Conservation (phyloP, 1,140 invertebrate species). For the Sitodiplosis mosellana region DNA sequence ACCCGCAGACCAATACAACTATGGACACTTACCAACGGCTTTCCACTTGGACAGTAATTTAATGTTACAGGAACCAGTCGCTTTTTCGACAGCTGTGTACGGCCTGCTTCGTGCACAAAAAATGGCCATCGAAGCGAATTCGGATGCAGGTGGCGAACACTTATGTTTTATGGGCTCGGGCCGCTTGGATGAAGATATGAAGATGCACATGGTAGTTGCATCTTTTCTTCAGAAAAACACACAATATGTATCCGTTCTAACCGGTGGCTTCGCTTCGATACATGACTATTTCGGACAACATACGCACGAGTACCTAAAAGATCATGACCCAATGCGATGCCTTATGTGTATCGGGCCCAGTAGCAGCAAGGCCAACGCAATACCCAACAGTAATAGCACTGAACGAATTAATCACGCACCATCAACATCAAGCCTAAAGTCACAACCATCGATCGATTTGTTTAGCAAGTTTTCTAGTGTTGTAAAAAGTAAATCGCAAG, state of each 20-base stretch:
- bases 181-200: conserved; percentile 85
- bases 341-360: conserved; percentile 47
- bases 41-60: conserved; percentile 95
- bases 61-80: conserved; percentile 89
- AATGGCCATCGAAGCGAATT: conserved; percentile 73
- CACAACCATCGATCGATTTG: conserved; percentile 37
- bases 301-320: conserved; percentile 56
- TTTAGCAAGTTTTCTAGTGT: conserved; percentile 60
- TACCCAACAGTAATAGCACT: not conserved
- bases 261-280: conserved; percentile 80
- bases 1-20: conserved; percentile 91
- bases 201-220: conserved; percentile 95
- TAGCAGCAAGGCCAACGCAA: conserved; percentile 26
- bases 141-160: conserved; percentile 84
- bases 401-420: conserved; percentile 1
- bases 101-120: conserved; percentile 77
- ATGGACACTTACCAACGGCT: conserved; percentile 87
- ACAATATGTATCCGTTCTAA: conserved; percentile 78
- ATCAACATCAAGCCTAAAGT: not conserved
- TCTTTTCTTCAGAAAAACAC: conserved; percentile 91
- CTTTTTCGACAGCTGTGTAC: conserved; percentile 88
- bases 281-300: conserved; percentile 70
- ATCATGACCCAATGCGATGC: conserved; percentile 61
- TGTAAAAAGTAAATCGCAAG: conserved; percentile 76
- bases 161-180: conserved; percentile 95